Evolutionary conservation across 2,113 vertebrate species (phyloP).

Genomic region (Glareola pratincola): DNA sequence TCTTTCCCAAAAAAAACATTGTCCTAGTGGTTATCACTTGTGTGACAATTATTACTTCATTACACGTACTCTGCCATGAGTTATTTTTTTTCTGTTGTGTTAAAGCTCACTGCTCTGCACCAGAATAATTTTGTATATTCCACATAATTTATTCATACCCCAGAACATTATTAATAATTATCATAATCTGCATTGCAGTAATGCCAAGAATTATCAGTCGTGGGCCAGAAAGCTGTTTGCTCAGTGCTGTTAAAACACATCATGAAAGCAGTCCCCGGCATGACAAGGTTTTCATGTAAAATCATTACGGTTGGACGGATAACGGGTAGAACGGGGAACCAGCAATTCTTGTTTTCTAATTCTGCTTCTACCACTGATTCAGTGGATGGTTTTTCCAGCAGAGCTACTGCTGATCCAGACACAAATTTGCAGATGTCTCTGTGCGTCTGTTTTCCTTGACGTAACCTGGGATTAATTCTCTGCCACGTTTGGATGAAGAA

Average conservation of each 20-base stretch:
- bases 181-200: not conserved
- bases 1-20: not conserved
- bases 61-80: not conserved
- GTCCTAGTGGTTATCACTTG: not conserved
- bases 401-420: not conserved
- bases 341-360: not conserved
- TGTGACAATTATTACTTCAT: not conserved
- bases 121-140: not conserved
- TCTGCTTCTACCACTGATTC: not conserved
- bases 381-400: not conserved
- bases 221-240: not conserved
- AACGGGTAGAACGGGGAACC: not conserved
- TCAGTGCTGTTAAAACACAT: not conserved
- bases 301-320: not conserved
- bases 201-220: not conserved
- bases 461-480: not conserved
- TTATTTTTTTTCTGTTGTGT: not conserved
- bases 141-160: not conserved
- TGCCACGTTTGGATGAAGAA: not conserved
- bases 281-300: not conserved
- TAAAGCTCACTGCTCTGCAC: not conserved
- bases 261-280: not conserved
- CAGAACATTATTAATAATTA: conserved; percentile 21
- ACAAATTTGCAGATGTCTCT: not conserved
- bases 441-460: not conserved